Base-by-base conservation (phyloP, 2,888 invertebrate genomes). In the Dryococelus australis region DNA sequence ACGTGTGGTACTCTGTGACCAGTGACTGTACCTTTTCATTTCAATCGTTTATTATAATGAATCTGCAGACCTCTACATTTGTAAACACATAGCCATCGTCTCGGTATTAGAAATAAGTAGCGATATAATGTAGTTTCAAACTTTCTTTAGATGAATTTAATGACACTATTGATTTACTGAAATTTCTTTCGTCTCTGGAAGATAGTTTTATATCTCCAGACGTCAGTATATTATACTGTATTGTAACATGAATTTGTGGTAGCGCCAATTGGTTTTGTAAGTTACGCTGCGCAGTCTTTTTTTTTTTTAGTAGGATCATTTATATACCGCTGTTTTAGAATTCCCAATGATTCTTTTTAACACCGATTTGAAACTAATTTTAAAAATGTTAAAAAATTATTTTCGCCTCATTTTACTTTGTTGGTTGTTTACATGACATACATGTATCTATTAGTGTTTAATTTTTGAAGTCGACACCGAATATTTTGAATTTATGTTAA, bases 21-120 rank as follows among this genome's bases (percentile, higher is more conserved):
- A 27, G 85, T 51, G 85, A 87, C 51, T 53, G 87, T 87, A 87
- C 84, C 87, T 27, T 80, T 85, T 51, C 87, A 87, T 87, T 87
- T 20, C 24, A 65, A 65, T 8, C 65, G 65, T 24, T 65, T n/a
- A 65, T 83, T 26, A 87, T 84, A 20, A 81, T 51, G 47, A 12
- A 26, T 26, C 13, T 65, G 24, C 79, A 86, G 26, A 43, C 9
- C n/a, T 80, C 35, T 47, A 26, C 85, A 85, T 0, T 43, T 27
- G 28, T 43, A 16, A 47, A 12, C 24, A 16, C 47, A 43, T 53
- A 81, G 51, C 24, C 80, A 24, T 85, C n/a, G 24, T 47, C 16
- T 47, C 8, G 16, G 47, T 47, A 13, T 10, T 47, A 47, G 16
- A 47, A 47, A 16, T 65, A 65, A n/a, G 65, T 65, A n/a, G n/a